Conservation (phyloP, 2,888 invertebrate genomes). For the Acronicta alni region DNA sequence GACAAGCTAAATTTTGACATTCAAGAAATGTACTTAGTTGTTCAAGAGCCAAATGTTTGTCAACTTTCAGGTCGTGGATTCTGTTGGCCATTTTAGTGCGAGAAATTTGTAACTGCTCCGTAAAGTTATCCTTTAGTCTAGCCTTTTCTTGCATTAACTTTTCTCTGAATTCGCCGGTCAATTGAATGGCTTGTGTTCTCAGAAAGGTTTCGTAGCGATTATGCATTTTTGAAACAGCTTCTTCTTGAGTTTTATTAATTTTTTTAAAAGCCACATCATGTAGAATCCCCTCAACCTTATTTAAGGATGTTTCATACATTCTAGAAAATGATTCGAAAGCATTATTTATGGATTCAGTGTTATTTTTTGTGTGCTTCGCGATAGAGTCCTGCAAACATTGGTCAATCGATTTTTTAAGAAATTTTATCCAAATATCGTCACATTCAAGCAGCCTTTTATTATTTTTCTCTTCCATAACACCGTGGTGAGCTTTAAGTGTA, state of each 20-base stretch:
- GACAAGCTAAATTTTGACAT: conserved; percentile 81
- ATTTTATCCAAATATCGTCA: conserved; percentile 5
- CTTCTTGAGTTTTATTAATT: conserved; percentile 65
- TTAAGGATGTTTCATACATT: conserved; percentile 70
- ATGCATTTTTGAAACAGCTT: conserved; percentile 66
- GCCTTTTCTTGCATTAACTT: conserved; percentile 68
- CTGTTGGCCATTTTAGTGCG: conserved; percentile 57
- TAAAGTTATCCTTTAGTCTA: conserved; percentile 69
- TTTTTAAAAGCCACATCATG: conserved; percentile 69
- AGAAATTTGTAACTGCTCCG: conserved; percentile 62
- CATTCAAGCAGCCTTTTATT: conserved; percentile 48
- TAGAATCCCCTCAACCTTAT: conserved; percentile 72
- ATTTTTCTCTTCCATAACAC: conserved; percentile 66
- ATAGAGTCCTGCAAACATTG: neutral
- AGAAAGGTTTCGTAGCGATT: conserved; percentile 64
- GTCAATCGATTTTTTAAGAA: neutral
- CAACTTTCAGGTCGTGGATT: conserved; percentile 78
- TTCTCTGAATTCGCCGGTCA: conserved; percentile 71
- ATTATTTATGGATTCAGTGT: conserved; percentile 64
- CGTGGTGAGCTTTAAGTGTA: conserved; percentile 63
- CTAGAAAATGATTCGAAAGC: conserved; percentile 70
- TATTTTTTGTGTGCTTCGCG: too few relatives aligned
- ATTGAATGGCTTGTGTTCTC: conserved; percentile 71
- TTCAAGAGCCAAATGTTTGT: conserved; percentile 77
- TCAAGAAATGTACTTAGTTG: conserved; percentile 74